Evolutionary conservation across 2,888 invertebrate genomes (phyloP).

Genomic region (Trichogramma evanescens): DNA sequence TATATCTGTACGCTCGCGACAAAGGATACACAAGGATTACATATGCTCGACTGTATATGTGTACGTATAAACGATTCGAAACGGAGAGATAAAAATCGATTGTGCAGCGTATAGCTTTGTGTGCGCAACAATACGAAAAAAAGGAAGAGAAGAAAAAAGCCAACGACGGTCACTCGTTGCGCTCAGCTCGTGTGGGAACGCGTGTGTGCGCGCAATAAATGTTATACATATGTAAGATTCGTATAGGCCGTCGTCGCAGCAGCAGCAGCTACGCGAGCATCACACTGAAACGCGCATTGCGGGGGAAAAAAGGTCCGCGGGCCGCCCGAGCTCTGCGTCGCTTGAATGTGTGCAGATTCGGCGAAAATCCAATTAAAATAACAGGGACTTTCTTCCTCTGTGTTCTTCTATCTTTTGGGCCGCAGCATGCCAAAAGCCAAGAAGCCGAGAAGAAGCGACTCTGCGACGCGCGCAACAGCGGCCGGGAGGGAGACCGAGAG

Average conservation of each 20-base stretch:
- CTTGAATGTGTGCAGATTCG: conserved; percentile 36
- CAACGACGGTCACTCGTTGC: background rate
- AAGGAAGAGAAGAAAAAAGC: background rate
- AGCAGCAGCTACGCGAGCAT: too few species aligned
- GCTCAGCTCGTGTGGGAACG: too few species aligned
- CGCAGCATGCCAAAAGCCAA: background rate
- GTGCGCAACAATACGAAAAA: background rate
- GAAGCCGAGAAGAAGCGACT: too few species aligned
- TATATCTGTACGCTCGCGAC: too few species aligned
- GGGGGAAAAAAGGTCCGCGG: background rate
- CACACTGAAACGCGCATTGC: background rate
- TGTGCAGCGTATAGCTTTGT: background rate
- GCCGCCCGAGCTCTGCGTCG: background rate
- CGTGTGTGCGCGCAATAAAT: too few species aligned
- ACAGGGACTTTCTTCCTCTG: conserved; percentile 31
- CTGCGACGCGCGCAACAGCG: background rate
- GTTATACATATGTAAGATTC: too few species aligned
- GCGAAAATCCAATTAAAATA: conserved; percentile 48
- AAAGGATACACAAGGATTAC: too few species aligned
- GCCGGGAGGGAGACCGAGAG: conserved; percentile 10
- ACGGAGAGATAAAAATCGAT: too few species aligned
- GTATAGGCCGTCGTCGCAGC: too few species aligned
- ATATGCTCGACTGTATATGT: too few species aligned
- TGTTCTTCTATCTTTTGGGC: background rate
- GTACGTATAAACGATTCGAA: too few species aligned